Conservation (phyloP, 2,113 vertebrate species). For the Carettochelys insculpta region DNA sequence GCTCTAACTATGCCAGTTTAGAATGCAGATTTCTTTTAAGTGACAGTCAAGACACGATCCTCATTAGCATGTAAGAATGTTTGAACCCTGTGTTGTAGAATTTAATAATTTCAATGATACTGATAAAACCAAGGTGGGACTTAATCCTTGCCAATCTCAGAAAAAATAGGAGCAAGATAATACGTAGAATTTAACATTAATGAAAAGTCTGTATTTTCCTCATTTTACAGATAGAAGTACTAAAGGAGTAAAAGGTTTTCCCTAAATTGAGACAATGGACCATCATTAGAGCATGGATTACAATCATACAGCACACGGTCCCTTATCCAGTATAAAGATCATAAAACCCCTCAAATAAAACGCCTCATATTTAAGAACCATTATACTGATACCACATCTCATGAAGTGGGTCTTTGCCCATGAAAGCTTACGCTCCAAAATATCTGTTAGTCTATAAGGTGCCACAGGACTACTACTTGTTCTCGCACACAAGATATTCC, state of each 20-base stretch:
- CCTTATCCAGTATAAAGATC: background rate
- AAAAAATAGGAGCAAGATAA: background rate
- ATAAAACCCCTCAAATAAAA: background rate
- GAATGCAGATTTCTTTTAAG: background rate
- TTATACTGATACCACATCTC: background rate
- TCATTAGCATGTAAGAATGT: background rate
- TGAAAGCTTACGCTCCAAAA: too few species aligned
- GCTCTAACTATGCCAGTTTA: background rate
- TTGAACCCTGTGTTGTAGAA: slow-evolving; percentile 21
- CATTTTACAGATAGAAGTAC: background rate
- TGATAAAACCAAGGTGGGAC: background rate
- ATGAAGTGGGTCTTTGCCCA: too few species aligned
- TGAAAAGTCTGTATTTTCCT: background rate
- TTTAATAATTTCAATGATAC: background rate
- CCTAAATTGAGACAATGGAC: background rate
- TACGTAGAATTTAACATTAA: background rate
- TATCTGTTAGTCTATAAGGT: too few species aligned
- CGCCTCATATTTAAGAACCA: background rate
- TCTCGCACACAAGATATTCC: background rate
- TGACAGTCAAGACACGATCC: background rate
- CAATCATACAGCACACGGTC: background rate
- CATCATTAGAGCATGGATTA: background rate
- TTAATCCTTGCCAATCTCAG: accelerated
- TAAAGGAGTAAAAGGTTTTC: background rate
- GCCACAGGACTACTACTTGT: too few species aligned